Percentiles rank a stretch among this genome's conserved stretches.
Evolutionary conservation across 2,888 invertebrate species (phyloP).

Genomic region (Bhutanitis thaidina): DNA sequence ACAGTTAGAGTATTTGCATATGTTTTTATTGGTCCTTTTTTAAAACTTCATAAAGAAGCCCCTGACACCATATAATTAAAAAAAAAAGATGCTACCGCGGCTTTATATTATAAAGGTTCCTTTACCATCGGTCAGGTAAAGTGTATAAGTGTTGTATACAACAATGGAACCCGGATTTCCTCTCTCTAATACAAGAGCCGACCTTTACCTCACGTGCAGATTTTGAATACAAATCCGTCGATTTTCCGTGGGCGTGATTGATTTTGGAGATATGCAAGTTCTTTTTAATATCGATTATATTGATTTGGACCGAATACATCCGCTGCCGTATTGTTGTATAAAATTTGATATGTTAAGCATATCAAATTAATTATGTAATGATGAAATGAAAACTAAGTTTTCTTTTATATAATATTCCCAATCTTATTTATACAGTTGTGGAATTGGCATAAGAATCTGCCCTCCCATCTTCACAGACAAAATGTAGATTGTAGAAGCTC

Average conservation of each 20-base stretch:
- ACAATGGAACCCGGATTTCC: conserved; percentile 77
- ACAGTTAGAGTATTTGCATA: conserved; percentile 75
- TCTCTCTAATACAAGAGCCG: conserved; percentile 73
- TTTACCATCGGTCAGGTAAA: conserved; percentile 75
- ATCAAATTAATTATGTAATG: conserved; percentile 21
- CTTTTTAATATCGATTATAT: conserved; percentile 46
- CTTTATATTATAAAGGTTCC: conserved; percentile 48
- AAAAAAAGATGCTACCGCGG: conserved; percentile 48
- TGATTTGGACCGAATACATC: conserved; percentile 47
- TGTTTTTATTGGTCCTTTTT: conserved; percentile 41
- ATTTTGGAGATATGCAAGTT: conserved; percentile 70
- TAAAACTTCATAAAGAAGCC: conserved; percentile 29
- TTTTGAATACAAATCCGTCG: conserved; percentile 58
- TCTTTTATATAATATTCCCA: too few species aligned
- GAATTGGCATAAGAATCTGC: too few species aligned
- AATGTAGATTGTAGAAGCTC: too few species aligned
- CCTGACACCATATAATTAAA: conserved; percentile 63
- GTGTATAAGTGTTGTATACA: conserved; percentile 65
- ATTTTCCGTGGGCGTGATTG: conserved; percentile 78
- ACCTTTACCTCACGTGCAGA: conserved; percentile 76
- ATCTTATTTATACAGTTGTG: too few species aligned
- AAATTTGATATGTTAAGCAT: conserved; percentile 25
- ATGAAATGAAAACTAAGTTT: not conserved
- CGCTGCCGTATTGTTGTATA: conserved; percentile 33
- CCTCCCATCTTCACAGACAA: too few species aligned